Base-by-base conservation (phyloP, 2,113 vertebrate species). In the Tauraco erythrolophus region DNA sequence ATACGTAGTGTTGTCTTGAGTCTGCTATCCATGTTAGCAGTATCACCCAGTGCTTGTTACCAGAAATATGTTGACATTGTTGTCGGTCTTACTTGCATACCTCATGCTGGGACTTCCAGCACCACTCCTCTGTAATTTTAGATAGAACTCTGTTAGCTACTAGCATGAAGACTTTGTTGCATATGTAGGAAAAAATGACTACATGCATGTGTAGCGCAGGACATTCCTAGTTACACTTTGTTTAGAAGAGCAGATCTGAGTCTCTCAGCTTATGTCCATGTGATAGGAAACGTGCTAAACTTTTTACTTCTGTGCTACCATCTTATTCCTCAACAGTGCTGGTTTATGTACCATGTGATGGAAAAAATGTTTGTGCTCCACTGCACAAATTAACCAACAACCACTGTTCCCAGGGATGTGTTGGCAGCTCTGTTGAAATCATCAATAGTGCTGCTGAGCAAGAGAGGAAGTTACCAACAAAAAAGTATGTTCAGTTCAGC, bases 331-430 rank as follows among this genome's bases (percentile, higher is more conserved):
- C 53, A 94, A 35, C 68, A 82, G 54, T 25, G 19, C 77, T 85
- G 65, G 22, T 90, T 92, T 88, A 31, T 43, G 84, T 74, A 58
- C 53, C 94, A 93, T 45, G 87, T 87, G 85, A 81, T 70, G 48
- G 89, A 92, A 96, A 94, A 88, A 96, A 77, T 94, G 61, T 90
- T 96, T 94, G 78, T 96, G 95, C 90, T 94, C 75, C 82, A 93
- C 50, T 94, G 96, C 95, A 89, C 97, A 93, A 92, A 96, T 96
- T 95, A 95, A 79, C 78, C 94, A 91, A 74, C 84, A 90, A 21
- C 62, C 13, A 5, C 78, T 94, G 71, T 94, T 97, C 95, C 81
- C 87, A 96, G 65, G 65, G 75, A 82, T 84, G 54, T 60, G 70
- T 60, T 98, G 97, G 96, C 93, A 97, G 93, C 84, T 57, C 86